These are phyloP conservation scores for Epizoanthus stellaris DNA, from an alignment of 92 coral and sea anemone genomes.

Conservation along the genomic window DNA sequence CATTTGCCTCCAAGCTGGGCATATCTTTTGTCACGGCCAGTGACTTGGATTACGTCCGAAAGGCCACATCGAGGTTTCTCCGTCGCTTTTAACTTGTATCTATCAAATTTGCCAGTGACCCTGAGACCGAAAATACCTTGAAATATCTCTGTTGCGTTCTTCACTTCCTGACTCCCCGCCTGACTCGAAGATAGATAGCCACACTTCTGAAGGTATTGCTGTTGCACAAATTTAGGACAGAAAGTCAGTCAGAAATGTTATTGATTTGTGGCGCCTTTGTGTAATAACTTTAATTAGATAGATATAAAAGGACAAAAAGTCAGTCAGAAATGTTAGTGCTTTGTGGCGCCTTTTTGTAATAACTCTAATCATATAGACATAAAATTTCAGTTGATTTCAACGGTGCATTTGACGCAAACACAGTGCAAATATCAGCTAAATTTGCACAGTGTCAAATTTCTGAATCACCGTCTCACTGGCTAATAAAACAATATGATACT, in stretches of 20 bases:
- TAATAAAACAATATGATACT: too few relatives aligned
- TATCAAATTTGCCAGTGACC: not conserved
- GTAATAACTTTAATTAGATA: too few relatives aligned
- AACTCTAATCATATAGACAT: too few relatives aligned
- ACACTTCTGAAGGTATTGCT: conserved; percentile 11
- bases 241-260: not conserved
- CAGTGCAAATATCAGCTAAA: too few relatives aligned
- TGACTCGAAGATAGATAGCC: conserved; percentile 8
- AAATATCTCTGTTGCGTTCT: not conserved
- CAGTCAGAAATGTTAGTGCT: not conserved
- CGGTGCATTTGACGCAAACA: too few relatives aligned
- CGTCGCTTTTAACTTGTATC: not conserved
- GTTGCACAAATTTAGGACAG: not conserved
- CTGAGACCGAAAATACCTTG: conserved; percentile 3
- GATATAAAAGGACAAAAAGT: not conserved
- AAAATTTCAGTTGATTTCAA: too few relatives aligned
- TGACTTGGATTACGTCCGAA: not conserved
- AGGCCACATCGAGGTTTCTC: conserved; percentile 16
- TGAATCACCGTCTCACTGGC: too few relatives aligned
- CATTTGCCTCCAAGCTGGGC: conserved; percentile 4
- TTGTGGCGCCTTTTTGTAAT: too few relatives aligned
- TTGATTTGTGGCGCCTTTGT: too few relatives aligned
- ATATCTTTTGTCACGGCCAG: too few relatives aligned
- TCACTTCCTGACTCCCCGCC: not conserved
- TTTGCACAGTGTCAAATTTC: too few relatives aligned